A percentile compares a stretch with the other conserved stretches of the same genome.
phyloP scores from a whole-genome alignment of 2,113 vertebrate species.

The Apteryx owenii region DNA sequence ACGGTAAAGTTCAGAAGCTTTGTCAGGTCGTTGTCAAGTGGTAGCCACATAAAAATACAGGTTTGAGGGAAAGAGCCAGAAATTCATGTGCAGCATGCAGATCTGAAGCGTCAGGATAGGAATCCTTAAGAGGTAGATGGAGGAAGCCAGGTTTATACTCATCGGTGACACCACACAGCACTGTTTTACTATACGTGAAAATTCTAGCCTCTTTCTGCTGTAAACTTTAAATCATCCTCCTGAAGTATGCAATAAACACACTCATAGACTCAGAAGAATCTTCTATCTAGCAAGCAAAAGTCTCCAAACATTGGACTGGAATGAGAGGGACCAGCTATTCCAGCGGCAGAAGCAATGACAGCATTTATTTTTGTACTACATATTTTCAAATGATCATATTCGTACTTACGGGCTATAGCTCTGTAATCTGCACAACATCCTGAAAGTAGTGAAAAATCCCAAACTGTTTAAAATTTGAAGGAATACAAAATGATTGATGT shows the following conservation, averaged over 20 bases:
- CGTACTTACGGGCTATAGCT: neutral
- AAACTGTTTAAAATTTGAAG: neutral
- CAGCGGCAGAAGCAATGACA: neutral
- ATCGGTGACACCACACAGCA: neutral
- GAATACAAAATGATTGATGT: neutral
- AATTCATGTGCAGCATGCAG: accelerated
- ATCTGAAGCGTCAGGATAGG: neutral
- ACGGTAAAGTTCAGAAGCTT: neutral
- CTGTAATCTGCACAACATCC: neutral
- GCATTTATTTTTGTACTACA: neutral
- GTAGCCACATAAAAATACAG: neutral
- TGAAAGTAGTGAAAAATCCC: neutral
- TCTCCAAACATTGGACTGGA: neutral
- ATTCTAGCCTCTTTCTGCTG: neutral
- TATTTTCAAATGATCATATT: neutral
- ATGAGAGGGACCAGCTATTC: neutral
- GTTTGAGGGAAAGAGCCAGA: neutral
- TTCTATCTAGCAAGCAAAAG: neutral
- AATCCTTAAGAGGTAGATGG: neutral
- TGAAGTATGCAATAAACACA: neutral
- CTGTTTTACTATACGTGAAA: neutral
- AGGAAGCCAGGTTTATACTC: neutral
- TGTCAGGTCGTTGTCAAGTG: neutral
- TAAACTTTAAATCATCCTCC: neutral
- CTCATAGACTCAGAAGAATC: neutral